phyloP scores from a whole-genome alignment of 2,113 vertebrate genomes.

The Tympanuchus pallidicinctus region DNA sequence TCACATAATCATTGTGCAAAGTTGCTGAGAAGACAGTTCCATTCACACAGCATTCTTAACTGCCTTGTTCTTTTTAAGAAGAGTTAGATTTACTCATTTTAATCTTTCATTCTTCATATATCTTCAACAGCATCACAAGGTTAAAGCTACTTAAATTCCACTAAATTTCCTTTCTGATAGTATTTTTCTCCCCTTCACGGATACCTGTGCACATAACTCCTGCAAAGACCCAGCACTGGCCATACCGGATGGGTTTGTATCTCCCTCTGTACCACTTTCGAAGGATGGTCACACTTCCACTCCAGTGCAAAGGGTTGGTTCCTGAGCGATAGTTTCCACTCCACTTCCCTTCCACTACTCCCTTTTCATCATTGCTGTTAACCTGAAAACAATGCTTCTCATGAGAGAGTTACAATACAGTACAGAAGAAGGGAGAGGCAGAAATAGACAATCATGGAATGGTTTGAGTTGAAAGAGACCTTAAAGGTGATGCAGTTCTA shows the following conservation, averaged over 20 bases:
- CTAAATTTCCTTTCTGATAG: not conserved
- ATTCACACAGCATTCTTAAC: not conserved
- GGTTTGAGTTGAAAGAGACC: not conserved
- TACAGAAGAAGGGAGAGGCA: not conserved
- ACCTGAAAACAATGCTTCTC: slow-evolving; percentile 75
- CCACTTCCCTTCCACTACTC: slow-evolving; percentile 83
- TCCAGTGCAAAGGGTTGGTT: slow-evolving; percentile 76
- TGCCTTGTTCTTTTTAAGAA: not conserved
- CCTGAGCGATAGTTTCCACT: not conserved
- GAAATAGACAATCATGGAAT: not conserved
- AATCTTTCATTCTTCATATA: not conserved
- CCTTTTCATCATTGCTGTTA: slow-evolving; percentile 85
- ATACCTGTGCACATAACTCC: slow-evolving; percentile 84
- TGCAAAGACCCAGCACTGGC: slow-evolving; percentile 90
- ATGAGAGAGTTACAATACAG: not conserved
- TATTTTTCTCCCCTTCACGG: not conserved
- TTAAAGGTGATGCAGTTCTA: not conserved
- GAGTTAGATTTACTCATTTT: not conserved
- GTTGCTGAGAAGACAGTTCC: not conserved
- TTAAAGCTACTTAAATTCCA: not conserved
- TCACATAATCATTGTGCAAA: not conserved
- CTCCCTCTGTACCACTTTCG: slow-evolving; percentile 57
- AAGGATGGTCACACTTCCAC: slow-evolving; percentile 78
- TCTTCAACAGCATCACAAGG: not conserved
- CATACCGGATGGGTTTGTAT: slow-evolving; percentile 74